These are phyloP conservation scores for Danaus melanippus DNA, from an alignment of 1,140 invertebrate species.

Conservation along the genomic window DNA sequence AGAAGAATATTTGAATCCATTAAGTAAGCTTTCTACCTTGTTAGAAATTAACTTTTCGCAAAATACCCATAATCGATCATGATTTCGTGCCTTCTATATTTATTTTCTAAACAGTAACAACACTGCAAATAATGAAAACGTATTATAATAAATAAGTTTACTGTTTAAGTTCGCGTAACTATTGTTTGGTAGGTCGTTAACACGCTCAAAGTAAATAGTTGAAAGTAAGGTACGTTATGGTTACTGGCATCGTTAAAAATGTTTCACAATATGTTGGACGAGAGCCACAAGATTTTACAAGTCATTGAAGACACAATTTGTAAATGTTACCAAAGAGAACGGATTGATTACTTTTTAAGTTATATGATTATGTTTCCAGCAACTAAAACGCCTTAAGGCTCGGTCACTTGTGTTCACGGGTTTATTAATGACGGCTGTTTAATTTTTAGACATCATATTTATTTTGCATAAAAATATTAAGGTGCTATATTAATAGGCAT, in stretches of 20 bases:
- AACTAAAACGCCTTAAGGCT: constrained; percentile 47
- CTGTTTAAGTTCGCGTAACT: background rate
- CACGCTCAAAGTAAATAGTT: constrained; percentile 24
- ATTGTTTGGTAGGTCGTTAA: constrained; percentile 14
- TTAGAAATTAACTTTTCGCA: too few relatives aligned
- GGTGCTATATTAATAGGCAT: constrained; percentile 19
- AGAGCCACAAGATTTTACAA: constrained; percentile 59
- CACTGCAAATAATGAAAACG: constrained; percentile 3
- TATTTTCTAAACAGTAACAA: too few relatives aligned
- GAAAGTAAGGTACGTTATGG: constrained; percentile 35
- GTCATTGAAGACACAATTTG: constrained; percentile 66
- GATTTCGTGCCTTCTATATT: too few relatives aligned
- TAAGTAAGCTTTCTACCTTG: too few relatives aligned
- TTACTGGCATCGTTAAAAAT: constrained; percentile 26
- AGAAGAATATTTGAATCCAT: too few relatives aligned
- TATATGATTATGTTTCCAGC: constrained; percentile 54
- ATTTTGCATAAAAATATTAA: constrained; percentile 19
- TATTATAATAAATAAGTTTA: constrained; percentile 10
- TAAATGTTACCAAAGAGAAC: constrained; percentile 61
- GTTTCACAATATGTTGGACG: constrained; percentile 51
- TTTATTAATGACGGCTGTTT: constrained; percentile 45
- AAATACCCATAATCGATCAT: too few relatives aligned
- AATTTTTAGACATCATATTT: constrained; percentile 39
- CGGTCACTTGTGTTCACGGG: constrained; percentile 31
- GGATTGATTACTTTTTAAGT: constrained; percentile 70